Evolutionary conservation across 1,140 invertebrate species (phyloP), one percentile per base, ranked within the genome.

Genomic region (Thrips palmi): DNA sequence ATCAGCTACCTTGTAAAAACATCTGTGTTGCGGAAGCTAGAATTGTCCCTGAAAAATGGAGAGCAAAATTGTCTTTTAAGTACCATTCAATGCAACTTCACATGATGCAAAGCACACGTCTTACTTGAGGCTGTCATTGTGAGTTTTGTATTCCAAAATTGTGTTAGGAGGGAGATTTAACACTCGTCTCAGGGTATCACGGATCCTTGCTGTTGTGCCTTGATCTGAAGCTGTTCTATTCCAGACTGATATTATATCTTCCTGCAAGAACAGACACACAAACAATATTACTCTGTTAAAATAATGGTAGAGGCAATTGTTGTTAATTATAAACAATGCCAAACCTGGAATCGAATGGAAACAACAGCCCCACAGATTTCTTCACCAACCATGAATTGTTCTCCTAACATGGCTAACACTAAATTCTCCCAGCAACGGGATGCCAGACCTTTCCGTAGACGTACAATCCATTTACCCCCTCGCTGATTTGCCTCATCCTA

Each of bases 291-390:
- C 12, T 15, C 18, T 17, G n/a, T 31, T 12, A 21, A 2, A 41
- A 12, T 25, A 4, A 32, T 30, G 22, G 10, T 38, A 2, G 30
- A 25, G 22, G 20, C 35, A 11, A 12, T 22, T 33, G 12, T 18
- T 30, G 44, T 37, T 28, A 32, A 20, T 14, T 36, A 35, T 37
- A 11, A 18, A 32, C 30, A 30, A 29, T 37, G n/a, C n/a, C 39
- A 54, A 59, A 86, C 82, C 71, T 86, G 82, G 64, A 80, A 89
- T 49, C 88, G 70, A 49, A 94, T 77, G 32, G 91, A 96, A 46
- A 97, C 77, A 34, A 97, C 93, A 43, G 91, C 84, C 2, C 93
- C 94, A 66, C 93, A 98, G 46, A 99, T 92, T 65, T 98, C 94
- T 47, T 93, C 83, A 6, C 92, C 92, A 4, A 97, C 92, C 73